These are phyloP conservation scores for Nymphalis io DNA, from an alignment of 1,140 invertebrate species.

Conservation along the genomic window DNA sequence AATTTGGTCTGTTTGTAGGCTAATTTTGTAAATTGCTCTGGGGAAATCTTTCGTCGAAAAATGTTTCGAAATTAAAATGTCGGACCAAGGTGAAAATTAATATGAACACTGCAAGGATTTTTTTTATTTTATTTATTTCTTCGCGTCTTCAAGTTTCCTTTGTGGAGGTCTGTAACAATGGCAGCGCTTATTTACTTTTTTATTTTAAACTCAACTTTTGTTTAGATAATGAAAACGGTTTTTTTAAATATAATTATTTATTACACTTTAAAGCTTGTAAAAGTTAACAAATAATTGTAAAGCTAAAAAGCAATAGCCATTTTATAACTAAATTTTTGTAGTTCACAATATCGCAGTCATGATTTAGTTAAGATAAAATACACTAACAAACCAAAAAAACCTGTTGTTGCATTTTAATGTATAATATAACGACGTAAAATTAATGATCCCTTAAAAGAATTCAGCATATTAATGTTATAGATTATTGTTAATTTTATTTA, in stretches of 20 bases:
- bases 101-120: conserved; percentile 32
- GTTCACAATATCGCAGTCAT: no score
- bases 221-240: not conserved
- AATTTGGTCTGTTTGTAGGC: conserved; percentile 57
- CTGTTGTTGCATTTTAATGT: no score
- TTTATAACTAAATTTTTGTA: no score
- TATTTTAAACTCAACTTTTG: not conserved
- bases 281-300: no score
- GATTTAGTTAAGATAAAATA: no score
- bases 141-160: conserved; percentile 29
- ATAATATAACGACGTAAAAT: no score
- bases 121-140: conserved; percentile 33
- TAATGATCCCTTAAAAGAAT: no score
- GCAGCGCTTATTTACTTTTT: conserved; percentile 16
- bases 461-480: no score
- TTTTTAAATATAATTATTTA: not conserved
- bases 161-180: conserved; percentile 29
- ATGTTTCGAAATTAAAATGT: conserved; percentile 52
- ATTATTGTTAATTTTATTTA: no score
- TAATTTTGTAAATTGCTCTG: conserved; percentile 56
- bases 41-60: conserved; percentile 50
- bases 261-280: no score
- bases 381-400: no score
- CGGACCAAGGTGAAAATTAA: conserved; percentile 43
- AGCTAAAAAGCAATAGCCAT: no score